Percentiles rank a stretch among this genome's conserved stretches.
phyloP scores from a whole-genome alignment of 2,888 invertebrate species.

The Rhyacophila evoluta region DNA sequence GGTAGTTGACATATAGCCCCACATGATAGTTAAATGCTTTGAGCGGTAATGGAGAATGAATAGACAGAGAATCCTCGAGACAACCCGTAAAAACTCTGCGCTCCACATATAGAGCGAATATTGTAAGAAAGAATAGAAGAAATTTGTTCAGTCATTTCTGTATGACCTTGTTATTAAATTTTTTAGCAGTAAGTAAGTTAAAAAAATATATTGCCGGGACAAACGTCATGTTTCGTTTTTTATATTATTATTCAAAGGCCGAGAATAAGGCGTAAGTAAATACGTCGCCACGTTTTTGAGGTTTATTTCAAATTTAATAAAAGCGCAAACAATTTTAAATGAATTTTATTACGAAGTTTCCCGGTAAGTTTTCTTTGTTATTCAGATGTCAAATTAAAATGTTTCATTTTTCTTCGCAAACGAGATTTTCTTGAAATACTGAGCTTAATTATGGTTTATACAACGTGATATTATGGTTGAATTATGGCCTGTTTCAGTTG shows the following conservation, averaged over 20 bases:
- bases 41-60: too few species aligned
- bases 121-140: too few species aligned
- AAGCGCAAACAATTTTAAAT: slow-evolving; percentile 4
- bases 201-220: too few species aligned
- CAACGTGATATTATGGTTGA: neutral
- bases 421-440: neutral
- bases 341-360: neutral
- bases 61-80: too few species aligned
- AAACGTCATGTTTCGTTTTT: neutral
- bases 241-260: neutral
- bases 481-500: too few species aligned
- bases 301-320: slow-evolving; percentile 22
- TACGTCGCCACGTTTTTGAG: neutral
- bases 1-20: too few species aligned
- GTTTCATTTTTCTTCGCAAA: neutral
- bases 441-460: neutral
- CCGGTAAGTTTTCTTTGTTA: neutral
- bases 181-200: too few species aligned
- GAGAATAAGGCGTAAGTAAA: neutral
- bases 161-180: too few species aligned
- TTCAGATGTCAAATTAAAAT: neutral
- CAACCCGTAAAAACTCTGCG: too few species aligned
- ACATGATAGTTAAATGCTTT: too few species aligned
- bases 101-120: too few species aligned
- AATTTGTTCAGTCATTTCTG: too few species aligned